Evolutionary conservation across 2,797 vertebrate genomes (phyloP).

Genomic region (Pelodytes ibericus): DNA sequence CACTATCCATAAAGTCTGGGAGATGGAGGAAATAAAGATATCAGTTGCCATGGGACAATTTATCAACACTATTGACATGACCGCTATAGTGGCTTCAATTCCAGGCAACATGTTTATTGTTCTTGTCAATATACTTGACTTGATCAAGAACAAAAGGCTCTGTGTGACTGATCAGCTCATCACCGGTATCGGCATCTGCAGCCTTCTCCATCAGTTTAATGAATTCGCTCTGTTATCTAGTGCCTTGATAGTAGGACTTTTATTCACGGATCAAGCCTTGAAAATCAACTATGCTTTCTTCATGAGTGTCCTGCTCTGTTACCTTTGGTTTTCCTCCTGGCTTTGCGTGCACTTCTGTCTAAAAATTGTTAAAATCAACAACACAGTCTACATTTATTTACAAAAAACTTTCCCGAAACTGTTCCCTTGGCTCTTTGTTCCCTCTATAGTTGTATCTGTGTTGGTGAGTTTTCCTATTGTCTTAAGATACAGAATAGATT

Average conservation of each 20-base stretch:
- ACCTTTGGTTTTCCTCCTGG: background rate
- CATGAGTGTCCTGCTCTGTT: too few species aligned
- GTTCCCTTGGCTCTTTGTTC: background rate
- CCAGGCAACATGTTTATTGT: constrained; percentile 11
- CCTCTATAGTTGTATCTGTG: background rate
- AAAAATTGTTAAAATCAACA: background rate
- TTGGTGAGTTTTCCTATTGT: background rate
- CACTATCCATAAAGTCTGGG: too few species aligned
- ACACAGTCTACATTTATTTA: background rate
- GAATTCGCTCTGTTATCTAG: too few species aligned
- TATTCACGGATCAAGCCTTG: too few species aligned
- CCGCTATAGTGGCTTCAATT: background rate
- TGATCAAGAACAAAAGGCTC: background rate
- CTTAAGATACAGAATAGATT: background rate
- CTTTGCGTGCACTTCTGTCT: background rate
- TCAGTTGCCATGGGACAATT: too few species aligned
- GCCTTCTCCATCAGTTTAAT: background rate
- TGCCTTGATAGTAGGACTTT: too few species aligned
- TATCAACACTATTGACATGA: too few species aligned
- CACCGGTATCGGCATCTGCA: background rate
- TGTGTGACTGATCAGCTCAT: too few species aligned
- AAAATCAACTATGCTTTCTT: too few species aligned
- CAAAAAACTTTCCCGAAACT: background rate
- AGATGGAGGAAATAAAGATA: too few species aligned
- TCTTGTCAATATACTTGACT: background rate